These are phyloP conservation scores for Sebastes itinus DNA, from an alignment of 2,797 vertebrate species.

Conservation along the genomic window DNA sequence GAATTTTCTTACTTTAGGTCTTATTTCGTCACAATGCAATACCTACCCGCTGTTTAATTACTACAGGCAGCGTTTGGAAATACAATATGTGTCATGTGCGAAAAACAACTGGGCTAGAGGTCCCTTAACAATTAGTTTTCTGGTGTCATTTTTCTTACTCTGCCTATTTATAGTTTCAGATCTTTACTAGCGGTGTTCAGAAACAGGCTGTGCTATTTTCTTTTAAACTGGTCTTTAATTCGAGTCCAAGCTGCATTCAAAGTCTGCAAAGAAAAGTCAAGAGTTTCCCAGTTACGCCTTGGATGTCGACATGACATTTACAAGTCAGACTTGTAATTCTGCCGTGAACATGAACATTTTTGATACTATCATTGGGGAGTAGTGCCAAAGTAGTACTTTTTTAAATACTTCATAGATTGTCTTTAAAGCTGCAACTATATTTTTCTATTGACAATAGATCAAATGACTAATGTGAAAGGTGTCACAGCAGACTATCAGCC, in stretches of 20 bases:
- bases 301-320: background rate
- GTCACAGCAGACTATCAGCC: background rate
- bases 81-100: conserved; percentile 19
- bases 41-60: background rate
- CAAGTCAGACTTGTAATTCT: background rate
- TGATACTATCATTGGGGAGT: background rate
- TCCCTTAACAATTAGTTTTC: conserved; percentile 27
- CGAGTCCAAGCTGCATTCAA: background rate
- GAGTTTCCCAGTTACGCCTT: background rate
- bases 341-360: background rate
- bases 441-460: background rate
- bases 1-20: background rate
- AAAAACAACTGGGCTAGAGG: background rate
- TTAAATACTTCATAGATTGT: background rate
- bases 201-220: background rate
- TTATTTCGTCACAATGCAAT: background rate
- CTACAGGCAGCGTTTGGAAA: background rate
- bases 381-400: background rate
- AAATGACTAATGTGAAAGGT: background rate
- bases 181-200: conserved; percentile 5
- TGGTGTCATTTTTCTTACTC: conserved; percentile 6
- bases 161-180: conserved; percentile 11
- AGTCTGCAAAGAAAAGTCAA: background rate
- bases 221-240: background rate
- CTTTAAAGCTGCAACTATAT: background rate